A percentile compares a stretch with the other conserved stretches of the same genome.
These are phyloP conservation scores for Nephila pilipes DNA, from an alignment of 1,140 invertebrate genomes.

Conservation along the genomic window DNA sequence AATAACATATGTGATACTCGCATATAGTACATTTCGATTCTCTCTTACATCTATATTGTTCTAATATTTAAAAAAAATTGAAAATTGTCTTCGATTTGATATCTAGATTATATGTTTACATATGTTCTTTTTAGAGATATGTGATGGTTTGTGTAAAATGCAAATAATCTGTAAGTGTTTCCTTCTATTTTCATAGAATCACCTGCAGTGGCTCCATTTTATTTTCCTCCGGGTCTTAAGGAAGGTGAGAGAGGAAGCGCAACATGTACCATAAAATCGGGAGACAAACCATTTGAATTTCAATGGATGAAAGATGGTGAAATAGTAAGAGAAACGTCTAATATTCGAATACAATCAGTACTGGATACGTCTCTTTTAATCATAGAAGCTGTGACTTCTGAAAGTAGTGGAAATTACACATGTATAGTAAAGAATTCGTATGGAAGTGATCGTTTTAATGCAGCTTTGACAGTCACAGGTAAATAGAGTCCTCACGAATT, in stretches of 20 bases:
- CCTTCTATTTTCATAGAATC: neutral
- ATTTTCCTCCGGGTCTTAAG: slow-evolving; percentile 32
- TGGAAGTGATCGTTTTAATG: slow-evolving; percentile 84
- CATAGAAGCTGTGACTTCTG: slow-evolving; percentile 50
- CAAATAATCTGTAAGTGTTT: no score
- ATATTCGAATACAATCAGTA: slow-evolving; percentile 45
- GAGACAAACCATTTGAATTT: slow-evolving; percentile 59
- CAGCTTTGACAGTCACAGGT: slow-evolving; percentile 88
- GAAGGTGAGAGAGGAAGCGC: slow-evolving; percentile 56
- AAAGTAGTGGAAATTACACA: slow-evolving; percentile 79
- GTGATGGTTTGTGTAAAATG: no score
- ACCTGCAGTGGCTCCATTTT: slow-evolving; percentile 39
- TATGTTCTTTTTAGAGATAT: no score
- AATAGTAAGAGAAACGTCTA: neutral
- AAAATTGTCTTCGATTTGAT: no score
- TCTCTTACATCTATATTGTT: no score
- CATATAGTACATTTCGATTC: no score
- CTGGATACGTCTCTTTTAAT: slow-evolving; percentile 42
- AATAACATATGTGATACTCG: no score
- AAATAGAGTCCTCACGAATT: neutral
- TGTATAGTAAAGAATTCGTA: slow-evolving; percentile 86
- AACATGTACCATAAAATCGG: slow-evolving; percentile 40
- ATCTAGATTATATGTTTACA: no score
- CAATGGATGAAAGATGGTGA: slow-evolving; percentile 60
- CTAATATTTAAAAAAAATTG: no score